Base-by-base conservation (phyloP, 2,113 vertebrate genomes). In the Ranitomeya imitator region DNA sequence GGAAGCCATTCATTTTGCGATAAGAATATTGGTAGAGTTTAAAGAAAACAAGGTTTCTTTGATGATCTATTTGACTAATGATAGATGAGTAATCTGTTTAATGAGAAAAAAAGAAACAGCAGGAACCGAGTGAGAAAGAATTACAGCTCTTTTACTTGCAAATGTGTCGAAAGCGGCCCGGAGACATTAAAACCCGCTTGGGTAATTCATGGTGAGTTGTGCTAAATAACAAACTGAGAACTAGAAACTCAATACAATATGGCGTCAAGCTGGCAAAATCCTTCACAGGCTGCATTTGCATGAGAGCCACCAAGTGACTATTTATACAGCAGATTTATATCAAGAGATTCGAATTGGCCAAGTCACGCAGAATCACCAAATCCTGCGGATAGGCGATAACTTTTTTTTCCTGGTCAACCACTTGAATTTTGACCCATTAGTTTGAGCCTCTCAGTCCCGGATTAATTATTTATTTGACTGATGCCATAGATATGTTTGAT, bases 1-100 rank as follows among this genome's bases (percentile, higher is more conserved):
- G 31, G 60, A 65, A 67, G 81, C 45, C 4, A 6, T 65, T 83
- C 54, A 83, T 83, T 67, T 83, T n/a, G 61, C 52, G 81, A 83
- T 65, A 83, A 31, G 37, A n/a, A 19, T 45, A 52, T 60, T 63
- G 79, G 26, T 52, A 15, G 31, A 67, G 81, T 83, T 61, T 83
- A 45, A 59, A 61, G 59, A 19, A 60, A 80, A 80, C 54, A 79
- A 1, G 18, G 79, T 23, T 14, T 21, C 81, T 60, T 81, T 83
- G 61, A 67, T 67, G 31, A 3, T 65, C 11, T 51, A 31, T 45
- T 67, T 65, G 61, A 67, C 61, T 83, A 83, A 83, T 83, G 60
- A 51, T 52, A 51, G 19, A 45, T 23, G 21, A 83, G 51, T 67
- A 52, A 83, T 83, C 16, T 82, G 12, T 65, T 82, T 82, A 82